Base-by-base conservation (phyloP, 2,113 vertebrate species). In the Lepisosteus oculatus region DNA sequence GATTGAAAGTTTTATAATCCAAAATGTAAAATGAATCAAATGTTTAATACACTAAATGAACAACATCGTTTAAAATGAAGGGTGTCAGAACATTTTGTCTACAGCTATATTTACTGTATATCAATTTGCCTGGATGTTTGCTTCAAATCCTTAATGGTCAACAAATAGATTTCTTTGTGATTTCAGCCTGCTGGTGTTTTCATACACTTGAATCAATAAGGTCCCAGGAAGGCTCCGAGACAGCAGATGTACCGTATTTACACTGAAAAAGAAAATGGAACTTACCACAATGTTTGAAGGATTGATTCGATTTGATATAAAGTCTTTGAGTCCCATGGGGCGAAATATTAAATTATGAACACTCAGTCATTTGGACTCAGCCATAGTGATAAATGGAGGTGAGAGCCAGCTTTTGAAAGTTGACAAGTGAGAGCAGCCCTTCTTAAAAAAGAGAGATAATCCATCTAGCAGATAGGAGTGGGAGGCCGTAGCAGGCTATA, bases 241-340 rank as follows among this genome's bases (percentile, higher is more conserved):
- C 76, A 74, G 80, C 86, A 87, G 83, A 88, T 87, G 87, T 82
- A 83, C 81, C 81, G 79, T 67, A 71, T 65, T 62, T 70, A 61
- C 65, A 65, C 43, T 67, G n/a, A 3, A 4, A 6, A 14, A 47
- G 11, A 51, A 4, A 61, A 14, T 45, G 72, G 17, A 13, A 64
- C 7, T 43, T 51, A 43, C 68, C 42, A 68, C 51, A 41, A 51
- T 70, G 73, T 63, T 63, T 47, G 15, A 67, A 55, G 71, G 71
- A 57, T 72, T 76, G 67, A 67, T 76, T 71, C 61, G 15, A 73
- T 75, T 77, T 69, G 61, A 77, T 72, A 64, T 71, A 81, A 74
- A 67, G 73, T 70, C 70, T 71, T 62, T 13, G 45, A 61, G 47
- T 65, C 41, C 43, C 71, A 65, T 72, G 66, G 55, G 73, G 71